phyloP scores from a whole-genome alignment of 2,888 invertebrate species.

The Dione vanillae region DNA sequence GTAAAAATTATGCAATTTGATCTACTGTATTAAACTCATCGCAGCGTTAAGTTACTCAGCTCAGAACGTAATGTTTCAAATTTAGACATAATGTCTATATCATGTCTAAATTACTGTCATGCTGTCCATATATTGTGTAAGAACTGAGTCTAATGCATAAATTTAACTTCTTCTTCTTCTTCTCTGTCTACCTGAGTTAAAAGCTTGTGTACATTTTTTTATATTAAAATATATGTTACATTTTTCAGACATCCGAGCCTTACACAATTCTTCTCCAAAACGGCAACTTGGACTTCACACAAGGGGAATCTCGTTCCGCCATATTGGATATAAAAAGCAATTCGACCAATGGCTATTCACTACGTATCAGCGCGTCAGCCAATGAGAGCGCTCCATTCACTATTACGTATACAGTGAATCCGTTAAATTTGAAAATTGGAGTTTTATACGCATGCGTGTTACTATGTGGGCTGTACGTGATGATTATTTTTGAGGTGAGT shows the following conservation, averaged over 20 bases:
- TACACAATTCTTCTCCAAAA: conserved; percentile 86
- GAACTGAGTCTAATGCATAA: too few species aligned
- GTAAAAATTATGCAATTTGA: too few species aligned
- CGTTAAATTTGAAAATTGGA: conserved; percentile 87
- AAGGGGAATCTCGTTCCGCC: conserved; percentile 73
- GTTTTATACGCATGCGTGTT: conserved; percentile 89
- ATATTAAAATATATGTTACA: background rate
- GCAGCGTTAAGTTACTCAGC: too few species aligned
- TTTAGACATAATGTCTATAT: too few species aligned
- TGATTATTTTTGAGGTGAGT: conserved; percentile 93
- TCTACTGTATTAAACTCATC: too few species aligned
- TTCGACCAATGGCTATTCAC: conserved; percentile 48
- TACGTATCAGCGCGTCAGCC: conserved; percentile 59
- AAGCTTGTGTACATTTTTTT: too few species aligned
- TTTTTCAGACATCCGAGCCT: conserved; percentile 70
- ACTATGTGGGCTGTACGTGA: conserved; percentile 89
- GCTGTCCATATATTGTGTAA: too few species aligned
- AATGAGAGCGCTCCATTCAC: conserved; percentile 61
- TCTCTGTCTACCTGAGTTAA: too few species aligned
- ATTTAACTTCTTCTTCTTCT: too few species aligned
- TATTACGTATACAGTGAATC: conserved; percentile 84
- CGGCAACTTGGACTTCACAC: conserved; percentile 84
- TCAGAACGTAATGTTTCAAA: too few species aligned
- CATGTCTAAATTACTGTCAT: too few species aligned
- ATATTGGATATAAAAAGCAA: conserved; percentile 62